Percentiles rank a stretch among this genome's conserved stretches.
phyloP scores from a whole-genome alignment of 2,113 vertebrate genomes.

The Periophthalmus modestus region DNA sequence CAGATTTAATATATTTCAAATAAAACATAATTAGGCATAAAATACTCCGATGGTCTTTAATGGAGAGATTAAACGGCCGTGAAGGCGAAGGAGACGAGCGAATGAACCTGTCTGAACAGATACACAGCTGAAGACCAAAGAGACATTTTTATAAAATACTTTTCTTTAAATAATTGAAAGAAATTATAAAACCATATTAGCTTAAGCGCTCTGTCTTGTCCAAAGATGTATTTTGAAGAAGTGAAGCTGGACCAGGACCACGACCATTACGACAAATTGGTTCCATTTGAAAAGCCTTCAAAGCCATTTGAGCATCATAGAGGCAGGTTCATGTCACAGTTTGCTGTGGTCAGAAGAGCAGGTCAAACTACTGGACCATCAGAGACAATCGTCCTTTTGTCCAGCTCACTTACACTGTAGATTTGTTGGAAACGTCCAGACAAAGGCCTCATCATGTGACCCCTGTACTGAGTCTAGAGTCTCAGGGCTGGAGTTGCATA shows the following conservation, averaged over 20 bases:
- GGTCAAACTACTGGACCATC: background rate
- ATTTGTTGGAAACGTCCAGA: background rate
- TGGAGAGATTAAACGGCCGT: background rate
- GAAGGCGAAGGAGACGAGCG: background rate
- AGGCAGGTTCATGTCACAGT: background rate
- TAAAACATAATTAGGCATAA: slow-evolving; percentile 5
- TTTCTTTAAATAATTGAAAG: background rate
- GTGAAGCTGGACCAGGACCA: background rate
- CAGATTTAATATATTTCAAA: slow-evolving; percentile 1
- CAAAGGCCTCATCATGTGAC: background rate
- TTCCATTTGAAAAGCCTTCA: background rate
- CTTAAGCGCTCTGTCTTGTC: background rate
- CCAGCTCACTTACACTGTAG: background rate
- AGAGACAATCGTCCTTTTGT: background rate
- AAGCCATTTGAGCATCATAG: background rate
- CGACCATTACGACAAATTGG: slow-evolving; percentile 1
- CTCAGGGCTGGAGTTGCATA: background rate
- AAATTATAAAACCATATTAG: background rate
- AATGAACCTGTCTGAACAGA: background rate
- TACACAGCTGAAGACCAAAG: background rate
- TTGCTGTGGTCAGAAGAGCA: background rate
- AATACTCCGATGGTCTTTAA: background rate
- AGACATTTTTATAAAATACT: background rate
- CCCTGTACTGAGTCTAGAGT: background rate
- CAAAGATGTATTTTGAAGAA: background rate